phyloP scores from a whole-genome alignment of 2,888 invertebrate species.

The Pristionchus entomophagus region DNA sequence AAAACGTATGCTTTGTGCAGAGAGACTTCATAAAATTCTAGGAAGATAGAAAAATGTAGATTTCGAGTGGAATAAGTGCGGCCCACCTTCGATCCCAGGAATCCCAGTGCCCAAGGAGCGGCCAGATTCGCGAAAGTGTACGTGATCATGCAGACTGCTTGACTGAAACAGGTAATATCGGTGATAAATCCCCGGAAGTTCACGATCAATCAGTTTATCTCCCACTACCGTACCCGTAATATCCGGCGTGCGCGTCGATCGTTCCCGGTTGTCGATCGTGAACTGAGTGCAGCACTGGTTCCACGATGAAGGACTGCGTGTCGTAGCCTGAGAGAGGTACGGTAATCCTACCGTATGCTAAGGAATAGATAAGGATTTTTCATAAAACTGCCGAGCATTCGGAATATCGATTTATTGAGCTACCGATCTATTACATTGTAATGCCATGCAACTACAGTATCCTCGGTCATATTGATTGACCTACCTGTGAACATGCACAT shows the following conservation, averaged over 20 bases:
- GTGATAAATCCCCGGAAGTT: no score
- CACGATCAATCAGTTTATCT: no score
- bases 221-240: slow-evolving; percentile 57
- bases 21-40: no score
- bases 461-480: neutral
- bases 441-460: no score
- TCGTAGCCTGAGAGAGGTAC: slow-evolving; percentile 20
- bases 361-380: neutral
- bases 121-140: slow-evolving; percentile 42
- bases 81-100: slow-evolving; percentile 43
- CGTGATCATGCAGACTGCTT: slow-evolving; percentile 6
- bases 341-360: neutral
- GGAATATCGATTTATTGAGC: no score
- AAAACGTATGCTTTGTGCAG: no score
- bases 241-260: slow-evolving; percentile 59
- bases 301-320: slow-evolving; percentile 60
- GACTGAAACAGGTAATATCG: neutral
- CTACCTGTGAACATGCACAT: slow-evolving; percentile 61
- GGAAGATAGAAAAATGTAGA: no score
- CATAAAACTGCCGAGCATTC: neutral
- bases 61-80: neutral
- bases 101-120: slow-evolving; percentile 35
- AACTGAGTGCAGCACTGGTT: slow-evolving; percentile 64
- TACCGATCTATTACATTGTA: no score
- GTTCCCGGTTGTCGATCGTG: slow-evolving; percentile 57